phyloP scores from a whole-genome alignment of 2,113 vertebrate genomes.

The Lanius collurio region DNA sequence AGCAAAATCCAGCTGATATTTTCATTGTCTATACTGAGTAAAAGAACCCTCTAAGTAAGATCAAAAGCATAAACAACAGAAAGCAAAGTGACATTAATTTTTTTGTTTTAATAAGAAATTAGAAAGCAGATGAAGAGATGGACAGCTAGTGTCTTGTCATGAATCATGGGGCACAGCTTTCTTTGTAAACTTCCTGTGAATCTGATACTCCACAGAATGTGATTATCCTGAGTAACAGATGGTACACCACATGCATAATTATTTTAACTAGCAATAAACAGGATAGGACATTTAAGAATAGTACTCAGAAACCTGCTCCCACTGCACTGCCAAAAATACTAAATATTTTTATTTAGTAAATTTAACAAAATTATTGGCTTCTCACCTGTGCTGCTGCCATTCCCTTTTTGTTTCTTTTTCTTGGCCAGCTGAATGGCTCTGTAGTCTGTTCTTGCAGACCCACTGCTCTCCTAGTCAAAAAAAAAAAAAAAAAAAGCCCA shows the following conservation, averaged over 20 bases:
- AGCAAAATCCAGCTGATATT: neutral
- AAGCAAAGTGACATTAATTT: neutral
- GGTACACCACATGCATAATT: neutral
- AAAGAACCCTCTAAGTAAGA: neutral
- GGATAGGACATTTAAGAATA: neutral
- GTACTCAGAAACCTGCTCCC: neutral
- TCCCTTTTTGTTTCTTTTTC: slow-evolving; percentile 86
- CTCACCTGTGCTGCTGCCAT: slow-evolving; percentile 78
- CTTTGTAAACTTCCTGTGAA: neutral
- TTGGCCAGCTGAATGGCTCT: slow-evolving; percentile 94
- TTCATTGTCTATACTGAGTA: neutral
- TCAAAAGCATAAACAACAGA: neutral
- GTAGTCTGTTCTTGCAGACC: slow-evolving; percentile 95
- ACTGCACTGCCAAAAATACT: neutral
- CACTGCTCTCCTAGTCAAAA: slow-evolving; percentile 84
- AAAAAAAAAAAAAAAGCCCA: neutral
- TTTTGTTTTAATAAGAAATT: neutral
- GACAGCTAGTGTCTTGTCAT: neutral
- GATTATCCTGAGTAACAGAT: neutral
- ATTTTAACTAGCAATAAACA: neutral
- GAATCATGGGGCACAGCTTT: neutral
- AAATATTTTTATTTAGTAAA: neutral
- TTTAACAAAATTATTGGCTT: neutral
- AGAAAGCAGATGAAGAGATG: neutral
- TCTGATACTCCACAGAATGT: neutral